A percentile compares a stretch with the other conserved stretches of the same genome.
Conservation (phyloP, 2,888 invertebrate species). For the Ferrisia virgata region DNA sequence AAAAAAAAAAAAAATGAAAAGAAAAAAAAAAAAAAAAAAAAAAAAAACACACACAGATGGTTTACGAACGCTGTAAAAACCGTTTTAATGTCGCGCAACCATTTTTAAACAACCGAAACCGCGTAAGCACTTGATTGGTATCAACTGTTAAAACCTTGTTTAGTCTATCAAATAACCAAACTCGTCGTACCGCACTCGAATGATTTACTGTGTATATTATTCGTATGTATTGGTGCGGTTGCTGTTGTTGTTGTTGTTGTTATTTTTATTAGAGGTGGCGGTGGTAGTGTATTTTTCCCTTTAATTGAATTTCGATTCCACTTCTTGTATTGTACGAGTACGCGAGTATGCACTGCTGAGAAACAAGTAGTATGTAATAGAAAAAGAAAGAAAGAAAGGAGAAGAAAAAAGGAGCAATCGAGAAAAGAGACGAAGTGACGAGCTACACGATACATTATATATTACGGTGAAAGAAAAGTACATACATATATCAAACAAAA, state of each 20-base stretch:
- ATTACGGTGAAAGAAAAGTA: too few relatives aligned
- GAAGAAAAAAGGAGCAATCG: neutral
- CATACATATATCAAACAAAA: slow-evolving; percentile 5
- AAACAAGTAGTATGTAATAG: too few relatives aligned
- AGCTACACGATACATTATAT: too few relatives aligned
- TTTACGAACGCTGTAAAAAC: slow-evolving; percentile 44
- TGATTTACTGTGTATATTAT: slow-evolving; percentile 31
- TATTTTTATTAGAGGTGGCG: neutral
- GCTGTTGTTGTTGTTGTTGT: neutral
- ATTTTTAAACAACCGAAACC: slow-evolving; percentile 45
- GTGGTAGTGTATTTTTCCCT: neutral
- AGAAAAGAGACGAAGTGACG: neutral
- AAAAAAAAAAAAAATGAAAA: too few relatives aligned
- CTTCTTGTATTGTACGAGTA: neutral
- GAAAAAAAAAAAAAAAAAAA: too few relatives aligned
- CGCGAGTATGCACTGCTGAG: neutral
- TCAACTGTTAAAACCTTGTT: slow-evolving; percentile 44
- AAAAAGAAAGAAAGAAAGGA: too few relatives aligned
- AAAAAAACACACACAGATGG: too few relatives aligned
- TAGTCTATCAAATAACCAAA: slow-evolving; percentile 42
- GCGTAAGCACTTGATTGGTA: slow-evolving; percentile 46
- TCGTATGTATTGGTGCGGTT: neutral
- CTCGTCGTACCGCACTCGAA: slow-evolving; percentile 35
- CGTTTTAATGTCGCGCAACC: slow-evolving; percentile 45
- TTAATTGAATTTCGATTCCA: neutral